phyloP scores from a whole-genome alignment of 37 sponge, comb jelly and placozoan species.

The Cladorhizidae sp. region DNA sequence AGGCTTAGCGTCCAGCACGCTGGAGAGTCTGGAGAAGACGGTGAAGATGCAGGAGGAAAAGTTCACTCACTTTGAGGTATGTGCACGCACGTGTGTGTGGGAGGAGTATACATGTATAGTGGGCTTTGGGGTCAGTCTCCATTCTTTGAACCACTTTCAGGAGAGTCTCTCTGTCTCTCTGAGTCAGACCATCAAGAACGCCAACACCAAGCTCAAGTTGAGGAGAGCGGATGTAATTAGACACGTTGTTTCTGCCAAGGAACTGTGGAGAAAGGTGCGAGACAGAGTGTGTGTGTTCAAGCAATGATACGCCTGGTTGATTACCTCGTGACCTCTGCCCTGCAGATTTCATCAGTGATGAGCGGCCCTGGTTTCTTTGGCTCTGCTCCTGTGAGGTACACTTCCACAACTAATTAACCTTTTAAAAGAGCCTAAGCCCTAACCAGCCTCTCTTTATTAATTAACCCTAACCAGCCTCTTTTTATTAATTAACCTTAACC shows the following conservation, averaged over 20 bases:
- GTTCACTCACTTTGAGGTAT: constrained; percentile 59
- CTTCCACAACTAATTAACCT: no score
- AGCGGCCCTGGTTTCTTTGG: constrained; percentile 44
- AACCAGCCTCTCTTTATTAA: no score
- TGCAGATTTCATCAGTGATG: constrained; percentile 53
- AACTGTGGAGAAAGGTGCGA: constrained; percentile 66
- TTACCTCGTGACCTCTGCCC: background rate
- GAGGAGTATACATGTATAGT: background rate
- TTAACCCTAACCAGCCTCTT: no score
- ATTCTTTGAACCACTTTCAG: constrained; percentile 16
- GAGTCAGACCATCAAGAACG: constrained; percentile 18
- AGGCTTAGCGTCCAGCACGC: constrained; percentile 38
- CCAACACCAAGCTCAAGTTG: constrained; percentile 8
- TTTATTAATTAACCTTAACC: no score
- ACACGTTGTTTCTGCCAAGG: constrained; percentile 36
- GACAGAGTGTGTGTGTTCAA: no score
- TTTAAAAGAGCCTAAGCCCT: no score
- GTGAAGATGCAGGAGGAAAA: constrained; percentile 7
- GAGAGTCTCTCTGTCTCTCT: constrained; percentile 53
- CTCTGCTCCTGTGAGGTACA: constrained; percentile 44
- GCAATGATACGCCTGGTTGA: background rate
- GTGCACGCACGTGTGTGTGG: background rate
- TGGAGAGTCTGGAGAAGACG: constrained; percentile 12
- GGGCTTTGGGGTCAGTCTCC: background rate
- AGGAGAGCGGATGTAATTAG: constrained; percentile 59